Evolutionary conservation across 2,113 vertebrate species (phyloP).

Genomic region (Daphoenositta chrysoptera): DNA sequence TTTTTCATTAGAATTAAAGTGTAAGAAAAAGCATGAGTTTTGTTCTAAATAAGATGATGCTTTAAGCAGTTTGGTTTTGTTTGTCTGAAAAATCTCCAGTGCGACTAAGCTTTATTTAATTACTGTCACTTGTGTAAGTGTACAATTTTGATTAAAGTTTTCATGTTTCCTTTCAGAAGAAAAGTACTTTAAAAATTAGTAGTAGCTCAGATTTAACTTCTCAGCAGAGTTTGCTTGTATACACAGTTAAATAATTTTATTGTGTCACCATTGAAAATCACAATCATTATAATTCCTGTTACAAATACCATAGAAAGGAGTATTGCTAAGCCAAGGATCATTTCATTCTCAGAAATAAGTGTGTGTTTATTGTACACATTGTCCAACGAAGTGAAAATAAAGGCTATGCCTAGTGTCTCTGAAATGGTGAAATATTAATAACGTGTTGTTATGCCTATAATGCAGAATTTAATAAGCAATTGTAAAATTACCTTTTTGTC

Average conservation of each 20-base stretch:
- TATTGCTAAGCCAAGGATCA: not conserved
- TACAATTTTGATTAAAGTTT: not conserved
- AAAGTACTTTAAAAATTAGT: not conserved
- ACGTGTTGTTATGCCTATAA: accelerated
- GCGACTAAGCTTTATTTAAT: not conserved
- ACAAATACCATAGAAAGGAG: not conserved
- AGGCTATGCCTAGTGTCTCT: not conserved
- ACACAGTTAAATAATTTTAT: not conserved
- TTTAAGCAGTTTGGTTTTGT: not conserved
- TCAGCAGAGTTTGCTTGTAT: not conserved
- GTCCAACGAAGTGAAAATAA: not conserved
- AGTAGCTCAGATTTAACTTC: not conserved
- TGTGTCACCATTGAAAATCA: not conserved
- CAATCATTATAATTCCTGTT: not conserved
- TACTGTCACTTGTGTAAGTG: not conserved
- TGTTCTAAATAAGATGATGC: not conserved
- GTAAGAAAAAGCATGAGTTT: not conserved
- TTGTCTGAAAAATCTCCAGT: not conserved
- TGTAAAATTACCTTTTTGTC: not conserved
- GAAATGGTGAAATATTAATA: not conserved
- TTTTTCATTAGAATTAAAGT: not conserved
- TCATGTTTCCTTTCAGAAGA: not conserved
- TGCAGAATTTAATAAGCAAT: not conserved
- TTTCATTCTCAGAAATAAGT: not conserved
- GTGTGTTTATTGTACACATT: not conserved